Evolutionary conservation across 2,888 invertebrate species (phyloP), one percentile per base, ranked within the genome.

Genomic region (Cataglyphis albicans): DNA sequence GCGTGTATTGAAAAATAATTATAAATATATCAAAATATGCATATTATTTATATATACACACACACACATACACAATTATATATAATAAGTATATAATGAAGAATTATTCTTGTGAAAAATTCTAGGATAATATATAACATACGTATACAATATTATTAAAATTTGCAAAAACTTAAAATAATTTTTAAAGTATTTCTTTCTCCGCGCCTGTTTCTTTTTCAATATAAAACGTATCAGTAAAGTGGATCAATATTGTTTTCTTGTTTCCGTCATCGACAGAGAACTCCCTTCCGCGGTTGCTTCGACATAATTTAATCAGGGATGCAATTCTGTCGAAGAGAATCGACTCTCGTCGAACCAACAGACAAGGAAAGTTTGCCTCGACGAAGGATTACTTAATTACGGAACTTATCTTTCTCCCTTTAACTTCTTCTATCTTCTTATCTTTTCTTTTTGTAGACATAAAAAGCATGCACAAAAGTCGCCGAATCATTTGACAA

Each of bases 171-270:
- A 15, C 2, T 74, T 48, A 74, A 74, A 63, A 10, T 18, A 75
- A 21, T 48, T 35, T 10, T 52, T n/a, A 52, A 52, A 15, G 18
- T 64, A 41, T 68, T 35, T 44, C 15, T 32, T 65, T 35, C 57
- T 21, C 32, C 32, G 41, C 10, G 63, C 38, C 32, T 44, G 25
- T 76, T 67, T 78, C 21, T 59, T 57, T 41, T 9, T 32, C 32
- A 21, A 78, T 67, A 57, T 76, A 67, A 76, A 67, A 76, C 57
- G 41, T 32, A 35, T 64, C 18, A 29, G 65, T 38, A 75, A 75
- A 75, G 75, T 55, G 65, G 67, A 78, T 78, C 78, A 78, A 78
- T 78, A 78, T 78, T 78, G 67, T 68, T 78, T 59, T 67, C 78
- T 78, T 78, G 38, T 78, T 78, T 78, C 78, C 78, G 41, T 57